Evolutionary conservation across 1,140 invertebrate species (phyloP).

Genomic region (Tigriopus japonicus): DNA sequence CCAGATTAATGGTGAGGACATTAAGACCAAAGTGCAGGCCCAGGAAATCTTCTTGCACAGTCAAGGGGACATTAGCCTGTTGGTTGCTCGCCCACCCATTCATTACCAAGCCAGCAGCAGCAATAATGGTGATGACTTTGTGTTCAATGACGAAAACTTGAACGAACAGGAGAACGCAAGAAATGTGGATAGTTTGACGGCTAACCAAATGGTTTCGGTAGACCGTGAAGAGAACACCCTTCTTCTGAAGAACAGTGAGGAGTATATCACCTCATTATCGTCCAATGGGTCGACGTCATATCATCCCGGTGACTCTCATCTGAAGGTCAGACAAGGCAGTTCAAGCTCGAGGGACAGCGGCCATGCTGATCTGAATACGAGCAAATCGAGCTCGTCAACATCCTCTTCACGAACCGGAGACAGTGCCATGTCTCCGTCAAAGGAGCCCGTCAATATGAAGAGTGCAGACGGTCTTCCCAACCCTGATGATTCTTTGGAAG

Average conservation of each 20-base stretch:
- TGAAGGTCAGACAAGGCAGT: background rate
- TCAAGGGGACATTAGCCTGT: constrained; percentile 30
- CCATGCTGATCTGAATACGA: background rate
- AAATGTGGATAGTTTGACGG: no score
- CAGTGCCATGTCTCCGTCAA: constrained; percentile 3
- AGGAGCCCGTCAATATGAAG: background rate
- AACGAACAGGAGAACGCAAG: no score
- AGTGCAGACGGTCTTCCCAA: background rate
- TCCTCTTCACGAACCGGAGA: background rate
- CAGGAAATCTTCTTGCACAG: background rate
- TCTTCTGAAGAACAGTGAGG: background rate
- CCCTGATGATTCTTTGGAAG: no score
- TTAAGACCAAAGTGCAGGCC: background rate
- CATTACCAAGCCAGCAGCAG: background rate
- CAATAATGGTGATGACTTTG: background rate
- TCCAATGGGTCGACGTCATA: background rate
- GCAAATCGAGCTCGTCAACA: background rate
- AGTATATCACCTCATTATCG: background rate
- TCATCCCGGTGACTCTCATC: constrained; percentile 17
- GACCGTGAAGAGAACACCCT: no score
- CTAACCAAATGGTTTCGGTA: no score
- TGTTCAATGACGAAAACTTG: background rate
- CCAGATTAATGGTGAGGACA: constrained; percentile 26
- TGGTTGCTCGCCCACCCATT: constrained; percentile 16
- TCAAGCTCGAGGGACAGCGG: background rate